Evolutionary conservation across 2,888 invertebrate genomes (phyloP), one percentile per base, ranked within the genome.

Genomic region (Mystacides longicornis): DNA sequence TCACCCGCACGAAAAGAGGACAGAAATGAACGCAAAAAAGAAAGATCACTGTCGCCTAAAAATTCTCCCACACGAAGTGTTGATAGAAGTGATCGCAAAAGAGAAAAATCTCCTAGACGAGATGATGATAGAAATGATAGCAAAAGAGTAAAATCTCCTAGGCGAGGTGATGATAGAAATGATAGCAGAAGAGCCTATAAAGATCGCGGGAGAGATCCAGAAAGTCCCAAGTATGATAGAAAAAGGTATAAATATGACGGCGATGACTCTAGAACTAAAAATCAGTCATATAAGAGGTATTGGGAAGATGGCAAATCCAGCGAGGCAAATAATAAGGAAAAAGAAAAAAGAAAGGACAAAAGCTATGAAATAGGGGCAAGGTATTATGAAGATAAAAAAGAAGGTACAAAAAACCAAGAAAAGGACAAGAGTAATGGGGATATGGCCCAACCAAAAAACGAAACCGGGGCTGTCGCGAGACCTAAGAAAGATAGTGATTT

Each of bases 401-500:
- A 52, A 22, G 45, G 46, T 14, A 46, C 57, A 51, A 50, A 23
- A 23, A 33, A 45, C 2, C 52, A 54, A 18, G 46, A 57, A 2
- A 16, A 19, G 2, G 49, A 52, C 43, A 9, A 42, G 16, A 31
- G 3, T 27, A 19, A 20, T n/a, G 14, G 2, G 20, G 49, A 42
- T 11, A 7, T n/a, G 1, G 16, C 50, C 16, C 14, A 23, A 47
- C n/a, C 46, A 19, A 19, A 52, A 14, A 7, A 23, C 14, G 33
- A 2, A 3, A 16, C 46, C 7, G 23, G 51, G 16, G 16, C 37
- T n/a, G 14, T 37, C 14, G 16, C 42, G n/a, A 54, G 56, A 22
- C 53, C 58, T 2, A 75, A 78, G 63, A 72, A 73, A 1, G 73
- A 76, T 0, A 47, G 27, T 20, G 90, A 92, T 68, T 74, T 89